Conservation (phyloP, 1,140 invertebrate genomes). For the Drosophila tristis region DNA sequence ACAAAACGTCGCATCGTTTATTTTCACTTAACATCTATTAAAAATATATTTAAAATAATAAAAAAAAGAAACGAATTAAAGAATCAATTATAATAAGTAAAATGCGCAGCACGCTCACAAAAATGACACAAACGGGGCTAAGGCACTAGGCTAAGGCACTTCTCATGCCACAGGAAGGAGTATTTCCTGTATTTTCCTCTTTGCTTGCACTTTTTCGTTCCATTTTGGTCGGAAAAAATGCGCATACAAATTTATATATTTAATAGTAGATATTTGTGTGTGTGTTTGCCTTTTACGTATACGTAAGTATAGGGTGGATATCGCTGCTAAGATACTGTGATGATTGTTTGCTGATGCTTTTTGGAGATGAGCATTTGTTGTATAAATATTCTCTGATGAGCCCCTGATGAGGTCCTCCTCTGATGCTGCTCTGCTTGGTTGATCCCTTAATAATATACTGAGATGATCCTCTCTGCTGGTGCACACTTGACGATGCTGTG, state of each 20-base stretch:
- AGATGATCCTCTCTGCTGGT: no score
- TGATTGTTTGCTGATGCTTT: neutral
- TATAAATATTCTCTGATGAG: neutral
- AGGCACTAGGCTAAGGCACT: slow-evolving; percentile 15
- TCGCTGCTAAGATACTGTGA: neutral
- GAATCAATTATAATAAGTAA: slow-evolving; percentile 45
- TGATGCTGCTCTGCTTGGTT: no score
- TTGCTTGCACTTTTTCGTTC: neutral
- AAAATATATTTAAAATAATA: slow-evolving; percentile 7
- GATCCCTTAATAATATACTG: no score
- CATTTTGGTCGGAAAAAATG: slow-evolving; percentile 22
- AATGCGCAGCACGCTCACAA: slow-evolving; percentile 39
- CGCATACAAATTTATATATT: slow-evolving; percentile 9
- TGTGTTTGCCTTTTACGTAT: no score
- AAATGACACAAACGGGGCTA: slow-evolving; percentile 5
- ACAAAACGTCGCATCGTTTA: slow-evolving; percentile 42
- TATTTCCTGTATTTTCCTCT: neutral
- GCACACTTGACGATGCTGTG: no score
- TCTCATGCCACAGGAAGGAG: no score
- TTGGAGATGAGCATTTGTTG: neutral
- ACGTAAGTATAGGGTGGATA: neutral
- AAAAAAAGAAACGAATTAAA: no score
- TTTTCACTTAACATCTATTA: slow-evolving; percentile 39
- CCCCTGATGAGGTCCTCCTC: no score
- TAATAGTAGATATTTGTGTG: neutral